These are phyloP conservation scores for Melieria crassipennis DNA, from an alignment of 2,888 invertebrate genomes.

Conservation along the genomic window DNA sequence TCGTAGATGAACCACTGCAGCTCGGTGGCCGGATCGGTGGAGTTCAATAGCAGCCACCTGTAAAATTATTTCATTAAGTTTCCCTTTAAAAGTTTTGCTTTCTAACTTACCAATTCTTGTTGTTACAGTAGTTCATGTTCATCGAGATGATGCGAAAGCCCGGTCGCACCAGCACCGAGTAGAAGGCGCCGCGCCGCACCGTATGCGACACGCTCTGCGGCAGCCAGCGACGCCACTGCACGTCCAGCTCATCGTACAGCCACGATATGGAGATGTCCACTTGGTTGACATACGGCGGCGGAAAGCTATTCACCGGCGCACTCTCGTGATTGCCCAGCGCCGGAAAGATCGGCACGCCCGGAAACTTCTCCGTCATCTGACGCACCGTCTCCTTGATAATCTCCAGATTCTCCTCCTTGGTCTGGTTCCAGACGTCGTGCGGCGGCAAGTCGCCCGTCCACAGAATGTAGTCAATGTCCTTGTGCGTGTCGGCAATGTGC, in stretches of 20 bases:
- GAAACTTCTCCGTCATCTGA: constrained; percentile 88
- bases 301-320: constrained; percentile 93
- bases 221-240: constrained; percentile 92
- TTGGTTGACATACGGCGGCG: constrained; percentile 83
- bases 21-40: constrained; percentile 95
- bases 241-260: constrained; percentile 90
- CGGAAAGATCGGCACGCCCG: constrained; percentile 91
- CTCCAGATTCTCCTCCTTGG: constrained; percentile 85
- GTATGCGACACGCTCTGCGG: constrained; percentile 88
- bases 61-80: not conserved
- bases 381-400: constrained; percentile 85
- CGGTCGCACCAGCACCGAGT: constrained; percentile 88
- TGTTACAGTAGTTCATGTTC: constrained; percentile 97
- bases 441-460: constrained; percentile 98
- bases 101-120: constrained; percentile 81
- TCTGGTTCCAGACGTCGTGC: constrained; percentile 96
- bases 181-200: constrained; percentile 88
- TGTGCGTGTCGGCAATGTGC: constrained; percentile 86
- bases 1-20: constrained; percentile 95
- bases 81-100: not conserved
- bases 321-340: constrained; percentile 97
- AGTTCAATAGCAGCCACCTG: constrained; percentile 86
- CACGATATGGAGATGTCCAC: constrained; percentile 87
- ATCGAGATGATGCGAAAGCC: constrained; percentile 91
- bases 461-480: constrained; percentile 90